Evolutionary conservation across 2,113 vertebrate genomes (phyloP).

Genomic region (Ptyas mucosa): DNA sequence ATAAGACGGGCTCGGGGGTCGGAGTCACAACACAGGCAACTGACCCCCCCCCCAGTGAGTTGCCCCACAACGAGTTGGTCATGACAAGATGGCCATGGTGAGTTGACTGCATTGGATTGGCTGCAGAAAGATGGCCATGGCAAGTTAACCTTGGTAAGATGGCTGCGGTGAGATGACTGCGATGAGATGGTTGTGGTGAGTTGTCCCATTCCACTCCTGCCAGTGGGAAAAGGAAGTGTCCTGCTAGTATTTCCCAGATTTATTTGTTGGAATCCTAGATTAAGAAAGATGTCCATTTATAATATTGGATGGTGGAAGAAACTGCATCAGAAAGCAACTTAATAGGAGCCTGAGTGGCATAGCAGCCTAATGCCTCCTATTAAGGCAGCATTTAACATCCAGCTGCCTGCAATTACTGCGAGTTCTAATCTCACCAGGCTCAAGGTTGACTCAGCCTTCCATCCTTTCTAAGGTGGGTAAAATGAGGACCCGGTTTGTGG

Average conservation of each 20-base stretch:
- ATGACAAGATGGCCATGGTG: too few relatives aligned
- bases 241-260: neutral
- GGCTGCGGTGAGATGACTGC: neutral
- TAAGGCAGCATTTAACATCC: too few relatives aligned
- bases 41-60: neutral
- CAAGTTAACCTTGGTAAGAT: neutral
- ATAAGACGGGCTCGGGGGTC: too few relatives aligned
- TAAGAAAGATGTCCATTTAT: neutral
- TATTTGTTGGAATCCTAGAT: neutral
- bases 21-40: neutral
- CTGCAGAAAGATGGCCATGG: neutral
- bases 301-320: neutral
- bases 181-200: neutral
- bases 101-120: too few relatives aligned
- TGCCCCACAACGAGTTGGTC: too few relatives aligned
- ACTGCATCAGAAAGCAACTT: neutral
- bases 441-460: too few relatives aligned
- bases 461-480: too few relatives aligned
- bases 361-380: too few relatives aligned
- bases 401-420: too few relatives aligned
- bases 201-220: neutral
- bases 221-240: neutral
- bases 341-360: too few relatives aligned
- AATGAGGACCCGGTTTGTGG: too few relatives aligned
- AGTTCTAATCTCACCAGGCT: too few relatives aligned